Percentiles rank a stretch among this genome's conserved stretches.
Conservation (phyloP, 2,888 invertebrate species). For the Stegophylla sp. region DNA sequence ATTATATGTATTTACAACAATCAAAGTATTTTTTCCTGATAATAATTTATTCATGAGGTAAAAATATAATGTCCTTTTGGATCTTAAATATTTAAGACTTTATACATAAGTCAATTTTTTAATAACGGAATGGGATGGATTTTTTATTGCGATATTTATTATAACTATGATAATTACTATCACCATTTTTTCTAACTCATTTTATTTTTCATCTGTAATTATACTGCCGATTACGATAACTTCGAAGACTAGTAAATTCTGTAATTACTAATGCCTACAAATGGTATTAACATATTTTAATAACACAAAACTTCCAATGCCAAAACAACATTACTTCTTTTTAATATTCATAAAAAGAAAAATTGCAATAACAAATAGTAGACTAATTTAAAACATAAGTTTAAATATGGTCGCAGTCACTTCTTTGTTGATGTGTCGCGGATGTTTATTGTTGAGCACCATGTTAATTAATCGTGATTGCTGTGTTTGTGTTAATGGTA, state of each 20-base stretch:
- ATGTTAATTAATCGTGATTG: slow-evolving; percentile 56
- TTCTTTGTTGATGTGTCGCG: slow-evolving; percentile 34
- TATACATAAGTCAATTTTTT: slow-evolving; percentile 49
- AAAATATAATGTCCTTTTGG: slow-evolving; percentile 10
- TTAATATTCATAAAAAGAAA: neutral
- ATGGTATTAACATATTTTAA: slow-evolving; percentile 20
- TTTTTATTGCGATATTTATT: slow-evolving; percentile 40
- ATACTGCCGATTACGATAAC: neutral
- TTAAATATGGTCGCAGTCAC: slow-evolving; percentile 45
- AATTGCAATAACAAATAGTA: neutral
- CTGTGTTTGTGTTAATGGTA: slow-evolving; percentile 59
- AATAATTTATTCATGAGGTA: slow-evolving; percentile 16
- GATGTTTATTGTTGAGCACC: slow-evolving; percentile 43
- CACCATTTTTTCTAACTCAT: slow-evolving; percentile 3
- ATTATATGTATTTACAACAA: slow-evolving; percentile 30
- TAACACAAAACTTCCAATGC: neutral
- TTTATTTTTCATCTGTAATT: neutral
- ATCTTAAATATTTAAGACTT: slow-evolving; percentile 35
- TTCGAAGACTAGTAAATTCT: neutral
- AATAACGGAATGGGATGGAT: slow-evolving; percentile 47
- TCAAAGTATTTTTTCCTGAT: slow-evolving; percentile 42
- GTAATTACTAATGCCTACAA: neutral
- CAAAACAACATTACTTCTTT: slow-evolving; percentile 7
- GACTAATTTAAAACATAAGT: slow-evolving; percentile 52
- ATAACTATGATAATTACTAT: slow-evolving; percentile 33